Evolutionary conservation across 1,140 invertebrate genomes (phyloP).

Genomic region (Acromyrmex echinatior): DNA sequence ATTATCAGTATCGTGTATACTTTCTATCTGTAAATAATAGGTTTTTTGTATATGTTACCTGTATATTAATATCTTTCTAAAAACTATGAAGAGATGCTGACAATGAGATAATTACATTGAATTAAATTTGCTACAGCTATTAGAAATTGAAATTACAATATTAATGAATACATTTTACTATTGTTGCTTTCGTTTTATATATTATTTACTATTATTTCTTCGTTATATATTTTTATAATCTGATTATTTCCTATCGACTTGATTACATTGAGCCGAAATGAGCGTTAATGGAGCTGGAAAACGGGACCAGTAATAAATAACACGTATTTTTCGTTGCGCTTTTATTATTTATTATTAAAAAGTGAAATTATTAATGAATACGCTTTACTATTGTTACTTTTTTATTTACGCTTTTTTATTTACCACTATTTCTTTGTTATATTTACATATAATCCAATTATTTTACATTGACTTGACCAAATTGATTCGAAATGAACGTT

Average conservation of each 20-base stretch:
- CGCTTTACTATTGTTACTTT: neutral
- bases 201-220: neutral
- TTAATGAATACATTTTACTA: no score
- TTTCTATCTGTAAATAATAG: no score
- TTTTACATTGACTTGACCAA: constrained; percentile 25
- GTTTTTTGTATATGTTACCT: no score
- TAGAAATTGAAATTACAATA: neutral
- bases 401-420: no score
- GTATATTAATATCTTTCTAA: neutral
- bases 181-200: neutral
- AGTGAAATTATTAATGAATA: neutral
- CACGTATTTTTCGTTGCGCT: no score
- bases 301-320: no score
- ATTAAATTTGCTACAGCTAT: neutral
- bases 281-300: no score
- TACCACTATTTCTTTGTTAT: neutral
- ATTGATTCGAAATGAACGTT: constrained; percentile 18
- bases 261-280: no score
- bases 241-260: neutral
- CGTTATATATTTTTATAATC: constrained; percentile 8
- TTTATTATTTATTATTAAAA: no score
- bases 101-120: neutral
- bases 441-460: neutral
- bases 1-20: no score
- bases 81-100: neutral